Evolutionary conservation across 1,140 invertebrate genomes (phyloP), one percentile per base, ranked within the genome.

Genomic region (Tetramorium parvispinum): DNA sequence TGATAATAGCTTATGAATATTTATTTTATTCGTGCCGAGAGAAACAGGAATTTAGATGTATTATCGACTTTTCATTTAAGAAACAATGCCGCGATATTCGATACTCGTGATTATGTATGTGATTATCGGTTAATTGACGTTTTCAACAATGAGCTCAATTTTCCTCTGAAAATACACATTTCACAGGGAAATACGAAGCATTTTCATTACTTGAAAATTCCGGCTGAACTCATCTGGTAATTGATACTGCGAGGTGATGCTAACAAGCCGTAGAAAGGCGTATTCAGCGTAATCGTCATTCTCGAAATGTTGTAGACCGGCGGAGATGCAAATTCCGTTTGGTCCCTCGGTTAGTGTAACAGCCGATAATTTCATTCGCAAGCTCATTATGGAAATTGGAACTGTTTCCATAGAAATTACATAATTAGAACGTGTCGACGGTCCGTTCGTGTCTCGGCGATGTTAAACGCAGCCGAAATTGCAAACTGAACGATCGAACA

Each of bases 341-440:
- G 57, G 53, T 55, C 10, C n/a, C 21, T 71, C 53, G 79, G 68
- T 83, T 83, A 61, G 53, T 49, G 68, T 75, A 83, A 83, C 40
- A 55, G 43, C 79, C 79, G 53, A 83, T 83, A 83, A 83, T 83
- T 83, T 83, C 66, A 73, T 83, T 83, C 40, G 68, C 68, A 73
- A 59, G 79, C 68, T 83, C 68, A 83, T 83, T 83, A 83, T 83
- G 79, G 68, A 83, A 83, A 83, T 83, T 53, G 79, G 46, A 70
- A 83, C 40, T 73, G 79, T 59, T 83, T 73, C 79, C 79, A 83
- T 83, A 83, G 79, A 59, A 83, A 83, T 83, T 75, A 83, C 68
- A 83, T 59, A 83, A 83, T 83, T 75, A 59, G 79, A 75, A 51
- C 37, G 37, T 55, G 51, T 40, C 40, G 65, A 57, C 65, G 49